phyloP scores from a whole-genome alignment of 92 coral and sea anemone genomes.

The Parazoanthus darwini region DNA sequence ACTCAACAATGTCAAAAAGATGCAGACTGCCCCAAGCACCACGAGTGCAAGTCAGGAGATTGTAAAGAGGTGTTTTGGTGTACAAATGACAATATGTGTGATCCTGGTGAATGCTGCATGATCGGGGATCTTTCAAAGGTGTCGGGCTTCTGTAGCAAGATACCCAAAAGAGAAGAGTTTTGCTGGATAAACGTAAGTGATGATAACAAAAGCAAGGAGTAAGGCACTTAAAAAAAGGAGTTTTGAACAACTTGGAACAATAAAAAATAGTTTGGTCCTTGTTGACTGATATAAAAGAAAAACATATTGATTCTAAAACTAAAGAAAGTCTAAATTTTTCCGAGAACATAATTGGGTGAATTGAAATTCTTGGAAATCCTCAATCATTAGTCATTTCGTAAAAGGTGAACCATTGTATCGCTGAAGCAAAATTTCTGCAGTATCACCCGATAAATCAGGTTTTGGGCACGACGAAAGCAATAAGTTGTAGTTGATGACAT shows the following conservation, averaged over 20 bases:
- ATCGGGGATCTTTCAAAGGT: not conserved
- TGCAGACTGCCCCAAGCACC: slow-evolving; percentile 29
- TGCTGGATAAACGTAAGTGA: slow-evolving; percentile 29
- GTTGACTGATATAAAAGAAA: too few relatives aligned
- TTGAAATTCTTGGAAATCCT: too few relatives aligned
- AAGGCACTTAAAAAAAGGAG: not conserved
- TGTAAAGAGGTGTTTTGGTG: slow-evolving; percentile 20
- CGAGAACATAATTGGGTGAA: too few relatives aligned
- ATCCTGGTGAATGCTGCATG: slow-evolving; percentile 34
- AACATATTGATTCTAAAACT: too few relatives aligned
- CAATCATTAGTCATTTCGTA: too few relatives aligned
- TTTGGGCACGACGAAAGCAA: too few relatives aligned
- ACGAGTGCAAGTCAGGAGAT: slow-evolving; percentile 20
- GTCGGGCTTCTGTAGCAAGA: slow-evolving; percentile 19
- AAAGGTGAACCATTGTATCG: too few relatives aligned
- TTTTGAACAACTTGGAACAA: not conserved
- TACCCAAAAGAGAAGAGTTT: slow-evolving; percentile 12
- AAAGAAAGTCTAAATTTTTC: too few relatives aligned
- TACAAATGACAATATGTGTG: slow-evolving; percentile 13
- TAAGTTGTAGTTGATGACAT: too few relatives aligned
- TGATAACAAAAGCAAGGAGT: not conserved
- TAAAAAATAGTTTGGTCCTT: too few relatives aligned
- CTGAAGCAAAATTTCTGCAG: too few relatives aligned
- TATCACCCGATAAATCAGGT: too few relatives aligned
- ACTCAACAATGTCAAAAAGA: slow-evolving; percentile 12